phyloP scores from a whole-genome alignment of 2,888 invertebrate genomes.

The Aquatica leii region DNA sequence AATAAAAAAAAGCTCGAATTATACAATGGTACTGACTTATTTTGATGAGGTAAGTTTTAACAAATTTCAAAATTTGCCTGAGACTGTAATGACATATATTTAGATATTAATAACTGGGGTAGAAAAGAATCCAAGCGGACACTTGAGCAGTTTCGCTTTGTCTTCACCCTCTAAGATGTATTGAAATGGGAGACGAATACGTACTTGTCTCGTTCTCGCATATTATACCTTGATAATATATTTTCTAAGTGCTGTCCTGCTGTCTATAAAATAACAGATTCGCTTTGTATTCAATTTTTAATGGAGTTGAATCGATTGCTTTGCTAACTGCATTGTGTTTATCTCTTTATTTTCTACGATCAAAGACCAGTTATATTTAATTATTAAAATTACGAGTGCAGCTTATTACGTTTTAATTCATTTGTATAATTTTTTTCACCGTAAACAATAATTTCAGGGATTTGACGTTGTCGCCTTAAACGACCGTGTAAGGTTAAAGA shows the following conservation, averaged over 20 bases:
- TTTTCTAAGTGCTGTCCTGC: neutral
- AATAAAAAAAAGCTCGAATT: slow-evolving; percentile 42
- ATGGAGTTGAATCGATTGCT: neutral
- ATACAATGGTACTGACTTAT: slow-evolving; percentile 36
- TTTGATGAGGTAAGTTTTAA: slow-evolving; percentile 21
- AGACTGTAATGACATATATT: slow-evolving; percentile 42
- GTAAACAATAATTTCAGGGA: slow-evolving; percentile 4
- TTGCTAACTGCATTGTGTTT: neutral
- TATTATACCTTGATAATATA: slow-evolving; percentile 27
- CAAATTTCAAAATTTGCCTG: slow-evolving; percentile 18
- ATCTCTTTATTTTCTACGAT: too few species aligned
- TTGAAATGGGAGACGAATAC: slow-evolving; percentile 38
- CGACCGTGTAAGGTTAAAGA: slow-evolving; percentile 38
- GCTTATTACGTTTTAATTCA: neutral
- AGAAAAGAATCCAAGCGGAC: slow-evolving; percentile 36
- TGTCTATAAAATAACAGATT: neutral
- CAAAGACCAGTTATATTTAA: neutral
- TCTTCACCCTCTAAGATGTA: slow-evolving; percentile 44
- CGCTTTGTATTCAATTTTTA: neutral
- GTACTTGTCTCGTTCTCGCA: slow-evolving; percentile 28
- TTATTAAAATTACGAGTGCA: neutral
- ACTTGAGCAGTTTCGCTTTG: slow-evolving; percentile 46
- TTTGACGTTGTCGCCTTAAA: slow-evolving; percentile 33
- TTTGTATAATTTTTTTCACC: too few species aligned
- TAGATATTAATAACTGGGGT: slow-evolving; percentile 44